These are phyloP conservation scores for Leucoptera coffeella DNA, from an alignment of 2,888 invertebrate species.

Conservation along the genomic window DNA sequence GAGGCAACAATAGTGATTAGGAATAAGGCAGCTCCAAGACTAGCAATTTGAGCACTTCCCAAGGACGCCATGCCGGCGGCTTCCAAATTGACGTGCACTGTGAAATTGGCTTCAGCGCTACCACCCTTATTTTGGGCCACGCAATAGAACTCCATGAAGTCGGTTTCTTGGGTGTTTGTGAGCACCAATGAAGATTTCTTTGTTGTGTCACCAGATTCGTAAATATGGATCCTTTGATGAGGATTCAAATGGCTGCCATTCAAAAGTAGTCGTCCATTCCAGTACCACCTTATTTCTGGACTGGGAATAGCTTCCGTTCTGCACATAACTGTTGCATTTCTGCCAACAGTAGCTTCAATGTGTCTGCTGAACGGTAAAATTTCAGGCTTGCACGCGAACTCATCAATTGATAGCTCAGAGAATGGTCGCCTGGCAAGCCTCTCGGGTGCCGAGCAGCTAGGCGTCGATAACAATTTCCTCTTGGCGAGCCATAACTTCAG, in stretches of 20 bases:
- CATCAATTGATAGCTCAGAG: slow-evolving; percentile 69
- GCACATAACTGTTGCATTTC: slow-evolving; percentile 81
- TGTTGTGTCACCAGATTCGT: slow-evolving; percentile 69
- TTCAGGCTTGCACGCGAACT: slow-evolving; percentile 82
- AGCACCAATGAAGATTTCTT: slow-evolving; percentile 71
- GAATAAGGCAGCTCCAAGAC: slow-evolving; percentile 75
- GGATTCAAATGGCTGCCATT: slow-evolving; percentile 76
- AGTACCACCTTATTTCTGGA: slow-evolving; percentile 80
- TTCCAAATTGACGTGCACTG: slow-evolving; percentile 71
- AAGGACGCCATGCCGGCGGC: slow-evolving; percentile 75
- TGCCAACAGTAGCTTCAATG: slow-evolving; percentile 72
- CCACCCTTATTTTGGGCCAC: slow-evolving; percentile 87
- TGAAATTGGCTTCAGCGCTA: slow-evolving; percentile 83
- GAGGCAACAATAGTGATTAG: slow-evolving; percentile 71
- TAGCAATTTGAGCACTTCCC: slow-evolving; percentile 80
- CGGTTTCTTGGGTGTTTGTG: slow-evolving; percentile 77
- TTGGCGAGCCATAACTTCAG: slow-evolving; percentile 77
- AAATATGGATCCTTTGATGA: slow-evolving; percentile 69
- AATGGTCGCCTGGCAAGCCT: slow-evolving; percentile 67
- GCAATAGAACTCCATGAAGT: slow-evolving; percentile 81
- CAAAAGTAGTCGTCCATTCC: slow-evolving; percentile 70
- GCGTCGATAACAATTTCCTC: slow-evolving; percentile 72
- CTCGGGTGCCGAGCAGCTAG: slow-evolving; percentile 68
- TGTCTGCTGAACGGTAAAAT: slow-evolving; percentile 69
- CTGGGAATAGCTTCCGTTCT: slow-evolving; percentile 75